phyloP scores from a whole-genome alignment of 2,113 vertebrate species.

The western clawed frog (Xenopus tropicalis) region DNA sequence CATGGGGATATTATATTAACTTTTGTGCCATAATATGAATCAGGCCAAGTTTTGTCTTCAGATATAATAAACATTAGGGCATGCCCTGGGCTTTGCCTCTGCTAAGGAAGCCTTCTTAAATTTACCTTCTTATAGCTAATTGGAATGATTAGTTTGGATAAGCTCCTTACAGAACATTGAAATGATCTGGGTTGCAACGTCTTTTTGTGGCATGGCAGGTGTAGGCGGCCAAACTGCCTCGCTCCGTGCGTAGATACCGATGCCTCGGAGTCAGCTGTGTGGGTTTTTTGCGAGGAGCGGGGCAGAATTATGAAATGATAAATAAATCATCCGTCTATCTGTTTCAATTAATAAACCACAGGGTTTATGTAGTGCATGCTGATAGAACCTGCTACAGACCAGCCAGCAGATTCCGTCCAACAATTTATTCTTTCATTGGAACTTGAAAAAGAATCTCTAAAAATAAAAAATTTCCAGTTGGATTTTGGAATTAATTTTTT shows the following conservation, averaged over 20 bases:
- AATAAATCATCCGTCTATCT: conserved; percentile 51
- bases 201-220: conserved; percentile 50
- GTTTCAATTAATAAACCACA: conserved; percentile 59
- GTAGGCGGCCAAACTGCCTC: not conserved
- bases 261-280: conserved; percentile 42
- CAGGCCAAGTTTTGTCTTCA: conserved; percentile 15
- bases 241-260: not conserved
- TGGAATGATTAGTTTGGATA: conserved; percentile 76
- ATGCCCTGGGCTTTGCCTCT: conserved; percentile 41
- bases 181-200: conserved; percentile 70
- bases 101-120: conserved; percentile 63
- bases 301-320: conserved; percentile 49
- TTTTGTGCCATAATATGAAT: too few species aligned
- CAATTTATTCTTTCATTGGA: not conserved
- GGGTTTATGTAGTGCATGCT: conserved; percentile 55
- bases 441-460: not conserved
- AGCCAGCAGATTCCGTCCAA: conserved; percentile 45
- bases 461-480: not conserved
- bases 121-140: conserved; percentile 74
- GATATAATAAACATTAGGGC: conserved; percentile 53
- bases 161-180: conserved; percentile 74
- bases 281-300: conserved; percentile 49
- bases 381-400: conserved; percentile 58
- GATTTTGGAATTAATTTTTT: not conserved
- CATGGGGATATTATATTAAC: too few species aligned